Conservation (phyloP, 1,140 invertebrate species). For the Ephestia elutella region DNA sequence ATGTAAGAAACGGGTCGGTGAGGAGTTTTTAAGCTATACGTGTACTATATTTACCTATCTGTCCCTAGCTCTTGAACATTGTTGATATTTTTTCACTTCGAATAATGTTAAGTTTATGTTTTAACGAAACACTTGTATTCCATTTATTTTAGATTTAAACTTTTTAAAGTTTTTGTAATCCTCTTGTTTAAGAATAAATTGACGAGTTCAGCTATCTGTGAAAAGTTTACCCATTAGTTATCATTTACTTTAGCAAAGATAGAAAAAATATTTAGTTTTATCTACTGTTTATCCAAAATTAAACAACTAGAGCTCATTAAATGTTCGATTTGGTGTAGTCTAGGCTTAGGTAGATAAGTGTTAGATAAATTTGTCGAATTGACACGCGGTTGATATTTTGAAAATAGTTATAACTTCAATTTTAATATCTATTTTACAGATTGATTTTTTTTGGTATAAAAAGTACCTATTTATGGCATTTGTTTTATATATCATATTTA, state of each 20-base stretch:
- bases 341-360: constrained; percentile 54
- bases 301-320: constrained; percentile 43
- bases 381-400: constrained; percentile 36
- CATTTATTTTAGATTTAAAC: constrained; percentile 4
- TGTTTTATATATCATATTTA: not conserved
- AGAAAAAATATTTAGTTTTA: not conserved
- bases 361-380: constrained; percentile 51
- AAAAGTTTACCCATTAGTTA: not conserved
- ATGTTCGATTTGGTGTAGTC: constrained; percentile 59
- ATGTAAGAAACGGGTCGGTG: constrained; percentile 26
- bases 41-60: constrained; percentile 13
- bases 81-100: not conserved
- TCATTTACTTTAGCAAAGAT: not conserved
- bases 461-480: not conserved
- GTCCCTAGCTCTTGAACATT: not conserved
- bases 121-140: not conserved
- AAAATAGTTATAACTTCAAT: constrained; percentile 17
- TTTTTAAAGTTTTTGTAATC: not conserved
- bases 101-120: not conserved
- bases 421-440: not conserved
- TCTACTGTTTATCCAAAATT: constrained; percentile 26
- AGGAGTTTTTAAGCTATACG: constrained; percentile 14
- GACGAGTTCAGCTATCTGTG: not conserved
- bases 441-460: no score
- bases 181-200: not conserved